A percentile compares a stretch with the other conserved stretches of the same genome.
Conservation (phyloP, 2,797 vertebrate species). For the Sebastes kiyomatsui region DNA sequence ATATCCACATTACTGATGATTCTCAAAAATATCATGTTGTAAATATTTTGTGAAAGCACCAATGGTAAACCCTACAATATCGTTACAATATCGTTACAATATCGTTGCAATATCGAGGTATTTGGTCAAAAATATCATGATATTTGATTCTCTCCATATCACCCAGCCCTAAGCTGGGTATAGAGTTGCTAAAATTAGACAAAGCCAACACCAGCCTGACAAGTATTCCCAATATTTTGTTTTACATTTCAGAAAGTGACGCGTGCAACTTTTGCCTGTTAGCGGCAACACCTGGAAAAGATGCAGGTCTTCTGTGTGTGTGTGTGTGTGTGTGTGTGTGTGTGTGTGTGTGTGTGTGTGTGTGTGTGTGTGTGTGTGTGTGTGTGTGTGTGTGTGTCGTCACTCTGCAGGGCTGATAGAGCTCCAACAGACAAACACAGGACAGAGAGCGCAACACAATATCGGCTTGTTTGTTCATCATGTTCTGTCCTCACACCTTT, state of each 20-base stretch:
- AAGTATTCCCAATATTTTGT: neutral
- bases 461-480: neutral
- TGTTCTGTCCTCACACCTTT: slow-evolving; percentile 1
- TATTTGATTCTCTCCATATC: no score
- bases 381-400: neutral
- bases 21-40: no score
- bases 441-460: neutral
- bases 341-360: no score
- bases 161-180: neutral
- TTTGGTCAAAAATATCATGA: no score
- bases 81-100: no score
- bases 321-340: no score
- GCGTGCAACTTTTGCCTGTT: neutral
- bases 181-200: neutral
- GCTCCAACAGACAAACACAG: neutral
- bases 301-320: neutral
- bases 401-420: neutral
- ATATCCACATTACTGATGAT: no score
- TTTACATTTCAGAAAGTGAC: neutral
- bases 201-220: neutral
- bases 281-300: neutral
- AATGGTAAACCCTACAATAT: no score
- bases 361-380: no score
- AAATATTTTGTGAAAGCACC: no score
- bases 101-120: no score